phyloP scores from a whole-genome alignment of 2,113 vertebrate genomes.

The Pelmatolapia mariae region DNA sequence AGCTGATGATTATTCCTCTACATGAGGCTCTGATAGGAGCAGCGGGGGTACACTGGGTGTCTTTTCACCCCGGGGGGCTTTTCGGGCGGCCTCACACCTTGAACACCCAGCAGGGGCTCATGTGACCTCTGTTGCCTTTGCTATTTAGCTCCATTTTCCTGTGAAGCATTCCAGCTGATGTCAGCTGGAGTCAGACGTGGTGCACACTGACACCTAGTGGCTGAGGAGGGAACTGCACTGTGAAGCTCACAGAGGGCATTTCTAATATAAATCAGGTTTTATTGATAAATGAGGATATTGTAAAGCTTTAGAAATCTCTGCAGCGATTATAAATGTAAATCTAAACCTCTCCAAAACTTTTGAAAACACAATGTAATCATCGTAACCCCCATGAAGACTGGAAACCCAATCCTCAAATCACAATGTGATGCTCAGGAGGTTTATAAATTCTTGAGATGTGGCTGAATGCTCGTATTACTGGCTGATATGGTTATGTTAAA shows the following conservation, averaged over 20 bases:
- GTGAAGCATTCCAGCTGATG: not conserved
- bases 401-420: not conserved
- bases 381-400: not conserved
- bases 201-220: conserved; percentile 28
- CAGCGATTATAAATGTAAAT: not conserved
- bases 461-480: not conserved
- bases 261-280: not conserved
- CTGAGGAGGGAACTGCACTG: not conserved
- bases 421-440: not conserved
- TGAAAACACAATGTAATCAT: not conserved
- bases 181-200: not conserved
- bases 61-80: not conserved
- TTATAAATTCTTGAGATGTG: not conserved
- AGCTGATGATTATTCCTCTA: not conserved
- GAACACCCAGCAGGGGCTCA: not conserved
- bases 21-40: not conserved
- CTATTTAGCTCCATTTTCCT: not conserved
- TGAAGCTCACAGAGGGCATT: not conserved
- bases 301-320: not conserved
- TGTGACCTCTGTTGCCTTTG: not conserved
- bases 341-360: not conserved
- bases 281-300: not conserved
- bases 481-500: not conserved
- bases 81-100: not conserved
- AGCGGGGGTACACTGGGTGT: not conserved